A percentile compares a stretch with the other conserved stretches of the same genome.
Conservation (phyloP, 1,140 invertebrate genomes). For the Diachasma alloeum region DNA sequence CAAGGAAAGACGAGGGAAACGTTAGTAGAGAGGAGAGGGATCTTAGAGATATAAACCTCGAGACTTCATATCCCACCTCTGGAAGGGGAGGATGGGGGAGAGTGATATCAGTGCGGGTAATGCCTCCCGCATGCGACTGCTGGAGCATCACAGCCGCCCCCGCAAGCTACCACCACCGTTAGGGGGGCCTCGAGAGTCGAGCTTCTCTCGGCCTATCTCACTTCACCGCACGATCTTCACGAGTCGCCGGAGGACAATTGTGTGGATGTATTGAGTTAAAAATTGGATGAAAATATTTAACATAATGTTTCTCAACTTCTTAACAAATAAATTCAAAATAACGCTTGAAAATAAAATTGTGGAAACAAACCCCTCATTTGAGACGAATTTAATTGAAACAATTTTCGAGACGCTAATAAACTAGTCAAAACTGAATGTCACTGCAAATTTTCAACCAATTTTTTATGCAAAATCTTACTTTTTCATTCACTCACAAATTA, state of each 20-base stretch:
- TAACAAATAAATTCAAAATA: background rate
- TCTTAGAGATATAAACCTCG: slow-evolving; percentile 10
- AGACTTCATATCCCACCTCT: slow-evolving; percentile 9
- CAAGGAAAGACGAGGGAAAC: slow-evolving; percentile 49
- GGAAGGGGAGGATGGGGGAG: slow-evolving; percentile 16
- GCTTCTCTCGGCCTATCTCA: slow-evolving; percentile 36
- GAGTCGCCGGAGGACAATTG: slow-evolving; percentile 44
- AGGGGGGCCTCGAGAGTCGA: background rate
- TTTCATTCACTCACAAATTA: no score
- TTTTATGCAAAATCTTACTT: no score
- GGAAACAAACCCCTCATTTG: no score
- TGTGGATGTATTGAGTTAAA: slow-evolving; percentile 39
- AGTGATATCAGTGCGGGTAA: slow-evolving; percentile 9
- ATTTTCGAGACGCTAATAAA: no score
- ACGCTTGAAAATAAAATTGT: no score
- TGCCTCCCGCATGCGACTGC: background rate
- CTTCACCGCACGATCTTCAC: slow-evolving; percentile 53
- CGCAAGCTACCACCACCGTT: slow-evolving; percentile 37
- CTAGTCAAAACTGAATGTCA: no score
- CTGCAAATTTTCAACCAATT: no score
- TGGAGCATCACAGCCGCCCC: background rate
- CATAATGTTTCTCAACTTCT: background rate
- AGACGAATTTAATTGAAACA: no score
- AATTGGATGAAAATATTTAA: slow-evolving; percentile 4
- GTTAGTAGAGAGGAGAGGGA: slow-evolving; percentile 25